Evolutionary conservation across 1,140 invertebrate species (phyloP).

Genomic region (Luehdorfia chinensis): DNA sequence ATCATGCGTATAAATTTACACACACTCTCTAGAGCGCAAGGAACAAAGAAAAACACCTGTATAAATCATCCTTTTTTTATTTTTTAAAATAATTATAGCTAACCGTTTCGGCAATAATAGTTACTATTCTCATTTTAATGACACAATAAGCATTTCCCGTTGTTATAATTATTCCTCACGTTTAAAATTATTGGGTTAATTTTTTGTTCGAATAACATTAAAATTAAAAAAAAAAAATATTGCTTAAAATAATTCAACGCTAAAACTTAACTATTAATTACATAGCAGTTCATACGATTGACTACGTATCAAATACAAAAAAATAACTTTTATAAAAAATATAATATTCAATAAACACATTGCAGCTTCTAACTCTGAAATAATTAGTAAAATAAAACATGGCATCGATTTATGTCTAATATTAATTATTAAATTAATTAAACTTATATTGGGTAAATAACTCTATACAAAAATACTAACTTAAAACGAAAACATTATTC

Average conservation of each 20-base stretch:
- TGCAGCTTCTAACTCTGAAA: constrained; percentile 45
- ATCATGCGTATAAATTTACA: too few relatives aligned
- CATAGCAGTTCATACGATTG: constrained; percentile 47
- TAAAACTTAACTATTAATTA: constrained; percentile 64
- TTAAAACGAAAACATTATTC: constrained; percentile 37
- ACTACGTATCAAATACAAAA: constrained; percentile 64
- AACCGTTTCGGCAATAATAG: constrained; percentile 73
- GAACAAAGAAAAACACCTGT: constrained; percentile 50
- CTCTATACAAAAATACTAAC: constrained; percentile 50
- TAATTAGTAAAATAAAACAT: constrained; percentile 63
- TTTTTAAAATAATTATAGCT: constrained; percentile 78
- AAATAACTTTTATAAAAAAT: constrained; percentile 67
- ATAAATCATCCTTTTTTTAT: constrained; percentile 73
- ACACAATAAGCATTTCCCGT: constrained; percentile 75
- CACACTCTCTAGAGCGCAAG: too few relatives aligned
- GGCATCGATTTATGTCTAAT: constrained; percentile 59
- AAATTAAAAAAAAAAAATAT: constrained; percentile 25
- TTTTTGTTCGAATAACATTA: constrained; percentile 57
- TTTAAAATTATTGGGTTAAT: constrained; percentile 61
- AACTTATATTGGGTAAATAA: constrained; percentile 47
- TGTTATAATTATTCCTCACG: constrained; percentile 60
- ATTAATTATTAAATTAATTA: constrained; percentile 45
- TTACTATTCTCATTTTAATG: constrained; percentile 71
- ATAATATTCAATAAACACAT: constrained; percentile 72
- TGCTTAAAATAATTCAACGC: constrained; percentile 62